Percentiles rank a stretch among this genome's conserved stretches.
Evolutionary conservation across 92 coral and sea anemone species (phyloP).

Genomic region (Zoanthus gigantus): DNA sequence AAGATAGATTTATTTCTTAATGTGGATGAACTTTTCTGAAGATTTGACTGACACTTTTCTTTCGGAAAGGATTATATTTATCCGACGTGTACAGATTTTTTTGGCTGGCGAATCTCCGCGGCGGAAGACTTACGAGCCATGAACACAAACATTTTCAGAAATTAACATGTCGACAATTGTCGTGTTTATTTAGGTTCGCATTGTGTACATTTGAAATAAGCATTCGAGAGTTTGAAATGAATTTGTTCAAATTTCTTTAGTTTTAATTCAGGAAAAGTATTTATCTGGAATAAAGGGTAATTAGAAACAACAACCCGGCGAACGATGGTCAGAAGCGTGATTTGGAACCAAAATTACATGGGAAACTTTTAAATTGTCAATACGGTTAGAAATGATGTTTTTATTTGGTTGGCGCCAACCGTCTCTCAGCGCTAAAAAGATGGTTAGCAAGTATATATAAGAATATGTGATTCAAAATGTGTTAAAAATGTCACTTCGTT

Average conservation of each 20-base stretch:
- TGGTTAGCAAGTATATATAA: not conserved
- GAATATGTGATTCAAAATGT: not conserved
- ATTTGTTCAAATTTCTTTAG: not conserved
- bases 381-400: constrained; percentile 29
- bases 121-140: not conserved
- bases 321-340: not conserved
- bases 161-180: constrained; percentile 16
- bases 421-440: constrained; percentile 1
- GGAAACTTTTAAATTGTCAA: not conserved
- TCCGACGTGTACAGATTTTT: not conserved
- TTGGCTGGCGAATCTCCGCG: not conserved
- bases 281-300: not conserved
- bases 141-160: constrained; percentile 25
- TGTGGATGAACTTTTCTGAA: constrained; percentile 11
- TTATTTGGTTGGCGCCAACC: constrained; percentile 6
- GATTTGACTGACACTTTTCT: constrained; percentile 13
- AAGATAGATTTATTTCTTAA: constrained; percentile 38
- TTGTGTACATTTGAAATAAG: constrained; percentile 35
- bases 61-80: not conserved
- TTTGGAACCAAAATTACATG: not conserved
- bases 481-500: constrained; percentile 31
- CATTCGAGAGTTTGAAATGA: constrained; percentile 6
- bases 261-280: not conserved
- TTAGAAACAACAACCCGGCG: not conserved
- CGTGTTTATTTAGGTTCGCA: constrained; percentile 15